Evolutionary conservation across 2,797 vertebrate species (phyloP).

Genomic region (Bovichtus diacanthus): DNA sequence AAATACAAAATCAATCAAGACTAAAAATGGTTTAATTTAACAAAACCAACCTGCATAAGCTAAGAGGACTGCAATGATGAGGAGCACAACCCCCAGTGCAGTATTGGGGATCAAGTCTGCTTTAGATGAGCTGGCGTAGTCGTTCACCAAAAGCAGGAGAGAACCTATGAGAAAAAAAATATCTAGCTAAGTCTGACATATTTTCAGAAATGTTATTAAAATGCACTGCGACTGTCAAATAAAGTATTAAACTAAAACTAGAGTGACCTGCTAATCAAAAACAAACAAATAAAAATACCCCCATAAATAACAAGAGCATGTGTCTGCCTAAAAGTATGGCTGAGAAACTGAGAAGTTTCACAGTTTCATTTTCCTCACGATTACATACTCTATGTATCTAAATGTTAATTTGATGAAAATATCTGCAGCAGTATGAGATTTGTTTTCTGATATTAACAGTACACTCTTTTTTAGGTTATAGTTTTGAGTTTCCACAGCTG

Average conservation of each 20-base stretch:
- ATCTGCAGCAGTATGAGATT: background rate
- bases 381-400: background rate
- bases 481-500: background rate
- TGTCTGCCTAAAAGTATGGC: background rate
- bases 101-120: constrained; percentile 81
- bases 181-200: background rate
- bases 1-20: background rate
- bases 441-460: background rate
- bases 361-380: background rate
- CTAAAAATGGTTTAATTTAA: background rate
- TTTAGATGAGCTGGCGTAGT: constrained; percentile 79
- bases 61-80: constrained; percentile 83
- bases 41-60: constrained; percentile 86
- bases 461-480: background rate
- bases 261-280: background rate
- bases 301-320: background rate
- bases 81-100: constrained; percentile 86
- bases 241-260: too few species aligned
- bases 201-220: too few species aligned
- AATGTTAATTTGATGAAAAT: background rate
- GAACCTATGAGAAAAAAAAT: constrained; percentile 78
- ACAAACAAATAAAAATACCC: background rate
- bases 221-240: too few species aligned
- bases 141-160: constrained; percentile 86
- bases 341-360: background rate